Conservation (phyloP, 2,888 invertebrate species). For the Xiphydria camelus region DNA sequence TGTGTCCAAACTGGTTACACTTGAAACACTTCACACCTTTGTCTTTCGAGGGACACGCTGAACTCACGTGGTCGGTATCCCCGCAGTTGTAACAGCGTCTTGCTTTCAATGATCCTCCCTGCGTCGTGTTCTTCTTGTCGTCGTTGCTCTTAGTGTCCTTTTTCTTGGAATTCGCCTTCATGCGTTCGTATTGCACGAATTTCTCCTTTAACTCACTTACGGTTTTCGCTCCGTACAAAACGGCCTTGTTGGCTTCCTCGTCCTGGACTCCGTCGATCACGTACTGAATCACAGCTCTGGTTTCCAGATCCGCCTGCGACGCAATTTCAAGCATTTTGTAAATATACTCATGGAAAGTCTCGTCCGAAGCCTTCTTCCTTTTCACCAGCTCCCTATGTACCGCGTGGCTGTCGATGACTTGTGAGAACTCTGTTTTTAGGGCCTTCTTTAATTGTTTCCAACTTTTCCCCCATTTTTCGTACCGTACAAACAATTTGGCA, state of each 20-base stretch:
- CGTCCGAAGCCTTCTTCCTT: slow-evolving; percentile 11
- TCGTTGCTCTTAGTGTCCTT: too few relatives aligned
- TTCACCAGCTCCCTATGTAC: slow-evolving; percentile 12
- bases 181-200: slow-evolving; percentile 15
- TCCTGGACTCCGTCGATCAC: too few relatives aligned
- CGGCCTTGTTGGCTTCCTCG: slow-evolving; percentile 12
- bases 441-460: slow-evolving; percentile 14
- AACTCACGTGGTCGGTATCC: background rate
- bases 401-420: slow-evolving; percentile 9
- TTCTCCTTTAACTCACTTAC: slow-evolving; percentile 19
- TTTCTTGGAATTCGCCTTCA: too few relatives aligned
- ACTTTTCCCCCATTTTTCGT: slow-evolving; percentile 11
- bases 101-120: background rate
- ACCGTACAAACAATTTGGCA: slow-evolving; percentile 19
- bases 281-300: slow-evolving; percentile 14
- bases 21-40: too few relatives aligned
- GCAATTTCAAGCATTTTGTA: too few relatives aligned
- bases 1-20: too few relatives aligned
- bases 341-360: too few relatives aligned
- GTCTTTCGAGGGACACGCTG: background rate
- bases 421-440: slow-evolving; percentile 11
- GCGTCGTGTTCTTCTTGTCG: too few relatives aligned
- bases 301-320: slow-evolving; percentile 15
- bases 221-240: slow-evolving; percentile 17
- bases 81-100: slow-evolving; percentile 4